Percentiles rank a stretch among this genome's conserved stretches.
Conservation (phyloP, 2,888 invertebrate species). For the Dorcus hopei region DNA sequence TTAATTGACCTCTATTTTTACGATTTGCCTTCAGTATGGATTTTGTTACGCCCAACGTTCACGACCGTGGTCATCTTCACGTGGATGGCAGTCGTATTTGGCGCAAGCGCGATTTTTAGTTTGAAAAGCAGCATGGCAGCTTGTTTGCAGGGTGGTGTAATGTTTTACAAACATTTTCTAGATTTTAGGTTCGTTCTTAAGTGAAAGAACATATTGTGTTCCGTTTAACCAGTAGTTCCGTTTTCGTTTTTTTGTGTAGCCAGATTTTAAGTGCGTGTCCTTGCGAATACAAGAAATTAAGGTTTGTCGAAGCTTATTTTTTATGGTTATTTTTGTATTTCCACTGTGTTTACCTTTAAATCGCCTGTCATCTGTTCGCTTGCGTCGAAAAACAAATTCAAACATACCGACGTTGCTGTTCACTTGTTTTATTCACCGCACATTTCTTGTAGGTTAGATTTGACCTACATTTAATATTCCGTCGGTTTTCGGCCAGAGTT, state of each 20-base stretch:
- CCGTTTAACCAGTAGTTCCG: background rate
- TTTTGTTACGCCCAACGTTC: slow-evolving; percentile 22
- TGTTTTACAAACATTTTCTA: slow-evolving; percentile 21
- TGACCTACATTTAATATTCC: slow-evolving; percentile 32
- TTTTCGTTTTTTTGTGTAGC: slow-evolving; percentile 1
- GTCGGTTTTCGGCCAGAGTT: slow-evolving; percentile 13
- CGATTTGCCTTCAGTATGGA: slow-evolving; percentile 20
- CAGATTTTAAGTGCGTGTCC: slow-evolving; percentile 10
- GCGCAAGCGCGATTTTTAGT: slow-evolving; percentile 43
- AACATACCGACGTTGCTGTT: no score
- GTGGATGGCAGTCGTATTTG: slow-evolving; percentile 21
- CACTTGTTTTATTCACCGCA: background rate
- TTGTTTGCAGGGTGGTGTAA: slow-evolving; percentile 43
- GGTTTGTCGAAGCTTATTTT: slow-evolving; percentile 15
- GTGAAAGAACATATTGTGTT: slow-evolving; percentile 8
- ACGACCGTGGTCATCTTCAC: slow-evolving; percentile 17
- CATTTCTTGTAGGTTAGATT: slow-evolving; percentile 32
- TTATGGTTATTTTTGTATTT: slow-evolving; percentile 11
- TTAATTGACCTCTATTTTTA: slow-evolving; percentile 1
- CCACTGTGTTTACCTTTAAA: background rate
- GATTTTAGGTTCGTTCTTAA: slow-evolving; percentile 12
- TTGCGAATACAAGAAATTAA: slow-evolving; percentile 15
- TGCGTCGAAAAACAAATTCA: no score
- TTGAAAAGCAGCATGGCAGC: slow-evolving; percentile 45
- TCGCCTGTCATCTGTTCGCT: background rate